These are phyloP conservation scores for Macrochelys suwanniensis DNA, from an alignment of 2,797 vertebrate species.

Conservation along the genomic window DNA sequence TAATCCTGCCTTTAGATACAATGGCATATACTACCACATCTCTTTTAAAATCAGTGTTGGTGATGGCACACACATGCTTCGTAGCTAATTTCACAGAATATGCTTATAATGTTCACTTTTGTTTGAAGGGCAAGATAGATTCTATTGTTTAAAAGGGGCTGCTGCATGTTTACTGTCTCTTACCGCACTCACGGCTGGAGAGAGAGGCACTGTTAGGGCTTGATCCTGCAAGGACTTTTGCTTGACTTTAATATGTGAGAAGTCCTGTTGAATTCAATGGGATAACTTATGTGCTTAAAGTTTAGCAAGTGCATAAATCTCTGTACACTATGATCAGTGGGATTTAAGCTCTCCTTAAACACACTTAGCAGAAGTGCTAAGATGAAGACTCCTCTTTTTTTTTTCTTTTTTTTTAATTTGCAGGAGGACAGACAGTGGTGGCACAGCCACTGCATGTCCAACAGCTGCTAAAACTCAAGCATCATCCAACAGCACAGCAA, in stretches of 20 bases:
- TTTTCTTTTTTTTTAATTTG: slow-evolving; percentile 23
- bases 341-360: not conserved
- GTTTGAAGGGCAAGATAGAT: not conserved
- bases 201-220: not conserved
- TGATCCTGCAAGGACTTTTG: not conserved
- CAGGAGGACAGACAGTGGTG: slow-evolving; percentile 88
- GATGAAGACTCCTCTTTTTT: not conserved
- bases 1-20: not conserved
- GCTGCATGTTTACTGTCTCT: not conserved
- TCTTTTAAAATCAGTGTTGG: not conserved
- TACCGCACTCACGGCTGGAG: too few species aligned
- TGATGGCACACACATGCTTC: not conserved
- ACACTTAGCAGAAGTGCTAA: not conserved
- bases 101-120: not conserved
- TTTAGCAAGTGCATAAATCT: not conserved
- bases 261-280: slow-evolving; percentile 28
- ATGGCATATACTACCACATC: not conserved
- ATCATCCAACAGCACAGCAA: slow-evolving; percentile 87
- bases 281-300: slow-evolving; percentile 18
- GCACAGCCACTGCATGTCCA: slow-evolving; percentile 88
- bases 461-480: slow-evolving; percentile 84
- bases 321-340: slow-evolving; percentile 11
- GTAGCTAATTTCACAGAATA: not conserved
- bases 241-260: not conserved
- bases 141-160: not conserved